phyloP scores from a whole-genome alignment of 2,888 invertebrate species.

The Drosophila bunnanda region DNA sequence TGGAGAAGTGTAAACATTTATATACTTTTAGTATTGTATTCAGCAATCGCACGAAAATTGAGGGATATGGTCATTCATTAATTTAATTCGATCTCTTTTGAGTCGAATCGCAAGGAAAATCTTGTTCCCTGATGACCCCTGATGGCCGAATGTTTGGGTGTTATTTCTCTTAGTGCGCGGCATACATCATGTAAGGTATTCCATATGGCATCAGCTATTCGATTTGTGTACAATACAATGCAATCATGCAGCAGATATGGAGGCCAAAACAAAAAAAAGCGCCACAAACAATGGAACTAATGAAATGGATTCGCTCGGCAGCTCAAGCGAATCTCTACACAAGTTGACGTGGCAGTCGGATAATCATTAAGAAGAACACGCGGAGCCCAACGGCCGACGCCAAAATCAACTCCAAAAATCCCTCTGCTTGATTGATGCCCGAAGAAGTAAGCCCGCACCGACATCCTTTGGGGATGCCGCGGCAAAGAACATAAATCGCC shows the following conservation, averaged over 20 bases:
- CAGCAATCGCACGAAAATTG: no score
- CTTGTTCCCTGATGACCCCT: no score
- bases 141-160: neutral
- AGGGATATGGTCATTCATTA: neutral
- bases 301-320: slow-evolving; percentile 33
- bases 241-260: slow-evolving; percentile 22
- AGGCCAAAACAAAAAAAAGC: slow-evolving; percentile 10
- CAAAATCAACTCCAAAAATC: slow-evolving; percentile 13
- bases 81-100: neutral
- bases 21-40: no score
- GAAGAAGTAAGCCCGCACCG: slow-evolving; percentile 11
- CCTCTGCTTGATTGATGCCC: slow-evolving; percentile 9
- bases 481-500: slow-evolving; percentile 52
- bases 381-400: neutral
- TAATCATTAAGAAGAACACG: slow-evolving; percentile 3
- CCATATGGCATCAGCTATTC: slow-evolving; percentile 8
- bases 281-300: slow-evolving; percentile 13
- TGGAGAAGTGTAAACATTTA: no score
- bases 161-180: neutral
- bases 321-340: slow-evolving; percentile 13
- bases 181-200: neutral
- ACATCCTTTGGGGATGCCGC: slow-evolving; percentile 1
- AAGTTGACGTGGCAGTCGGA: slow-evolving; percentile 6
- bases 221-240: slow-evolving; percentile 26
- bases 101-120: neutral